phyloP scores from a whole-genome alignment of 2,113 vertebrate species.

The Stictonetta naevosa region DNA sequence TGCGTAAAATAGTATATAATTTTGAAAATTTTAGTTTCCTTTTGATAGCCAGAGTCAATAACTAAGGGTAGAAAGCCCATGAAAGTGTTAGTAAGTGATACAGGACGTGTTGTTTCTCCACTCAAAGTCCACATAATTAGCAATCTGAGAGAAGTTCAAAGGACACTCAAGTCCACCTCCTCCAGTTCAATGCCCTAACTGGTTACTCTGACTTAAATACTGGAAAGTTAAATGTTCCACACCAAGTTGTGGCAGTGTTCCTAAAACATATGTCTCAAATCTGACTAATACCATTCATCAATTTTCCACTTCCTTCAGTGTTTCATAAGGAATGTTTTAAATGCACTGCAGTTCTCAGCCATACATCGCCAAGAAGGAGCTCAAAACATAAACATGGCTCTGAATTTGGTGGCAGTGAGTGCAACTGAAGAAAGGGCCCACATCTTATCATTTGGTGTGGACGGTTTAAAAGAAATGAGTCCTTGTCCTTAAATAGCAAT shows the following conservation, averaged over 20 bases:
- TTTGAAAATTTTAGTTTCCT: neutral
- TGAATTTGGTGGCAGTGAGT: neutral
- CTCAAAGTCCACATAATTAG: neutral
- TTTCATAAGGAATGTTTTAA: neutral
- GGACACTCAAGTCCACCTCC: neutral
- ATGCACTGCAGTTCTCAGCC: neutral
- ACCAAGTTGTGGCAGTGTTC: neutral
- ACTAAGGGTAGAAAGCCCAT: neutral
- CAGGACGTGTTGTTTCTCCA: neutral
- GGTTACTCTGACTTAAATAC: neutral
- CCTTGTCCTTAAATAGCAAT: neutral
- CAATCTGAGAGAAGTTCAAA: neutral
- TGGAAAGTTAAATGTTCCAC: neutral
- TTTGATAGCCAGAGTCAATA: neutral
- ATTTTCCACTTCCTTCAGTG: neutral
- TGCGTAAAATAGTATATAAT: neutral
- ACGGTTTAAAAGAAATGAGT: neutral
- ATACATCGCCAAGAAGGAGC: neutral
- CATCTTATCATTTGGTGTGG: neutral
- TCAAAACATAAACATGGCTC: neutral
- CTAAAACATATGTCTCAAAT: neutral
- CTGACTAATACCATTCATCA: neutral
- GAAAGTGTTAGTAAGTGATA: neutral
- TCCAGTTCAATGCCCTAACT: neutral
- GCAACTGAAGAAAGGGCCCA: neutral